These are phyloP conservation scores for Tragopan temminckii DNA, from an alignment of 2,797 vertebrate genomes.

Conservation along the genomic window DNA sequence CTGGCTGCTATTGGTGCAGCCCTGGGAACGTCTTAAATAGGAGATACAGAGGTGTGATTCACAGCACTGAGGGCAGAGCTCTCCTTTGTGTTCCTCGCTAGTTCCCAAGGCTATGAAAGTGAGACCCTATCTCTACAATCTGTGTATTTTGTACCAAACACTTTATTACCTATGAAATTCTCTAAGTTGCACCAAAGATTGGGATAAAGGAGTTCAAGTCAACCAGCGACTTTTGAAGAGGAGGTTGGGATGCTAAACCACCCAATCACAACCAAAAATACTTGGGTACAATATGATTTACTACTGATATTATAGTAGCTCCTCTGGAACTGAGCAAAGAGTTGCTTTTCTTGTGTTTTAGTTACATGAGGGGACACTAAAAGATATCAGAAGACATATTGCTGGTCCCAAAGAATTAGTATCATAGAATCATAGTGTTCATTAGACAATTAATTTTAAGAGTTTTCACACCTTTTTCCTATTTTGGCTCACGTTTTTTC, in stretches of 20 bases:
- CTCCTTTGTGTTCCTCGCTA: background rate
- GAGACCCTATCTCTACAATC: background rate
- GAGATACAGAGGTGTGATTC: fast-evolving
- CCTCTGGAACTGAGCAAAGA: background rate
- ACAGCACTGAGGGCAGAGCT: background rate
- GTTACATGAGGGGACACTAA: background rate
- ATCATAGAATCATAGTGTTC: too few species aligned
- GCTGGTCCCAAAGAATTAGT: background rate
- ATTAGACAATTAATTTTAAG: background rate
- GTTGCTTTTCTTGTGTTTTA: background rate
- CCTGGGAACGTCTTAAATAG: background rate
- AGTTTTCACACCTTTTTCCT: background rate
- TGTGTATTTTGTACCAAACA: background rate
- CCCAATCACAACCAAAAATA: background rate
- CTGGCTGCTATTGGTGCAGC: fast-evolving
- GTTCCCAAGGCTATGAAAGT: background rate
- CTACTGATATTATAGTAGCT: background rate
- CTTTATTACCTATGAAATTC: background rate
- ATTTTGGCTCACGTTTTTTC: fast-evolving
- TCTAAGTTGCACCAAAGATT: background rate
- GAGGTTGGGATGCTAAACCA: background rate
- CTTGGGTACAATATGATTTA: background rate
- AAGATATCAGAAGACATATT: background rate
- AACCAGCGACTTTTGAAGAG: background rate
- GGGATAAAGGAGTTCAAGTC: constrained; percentile 3